Evolutionary conservation across 2,797 vertebrate genomes (phyloP).

Genomic region (Tapirus indicus): DNA sequence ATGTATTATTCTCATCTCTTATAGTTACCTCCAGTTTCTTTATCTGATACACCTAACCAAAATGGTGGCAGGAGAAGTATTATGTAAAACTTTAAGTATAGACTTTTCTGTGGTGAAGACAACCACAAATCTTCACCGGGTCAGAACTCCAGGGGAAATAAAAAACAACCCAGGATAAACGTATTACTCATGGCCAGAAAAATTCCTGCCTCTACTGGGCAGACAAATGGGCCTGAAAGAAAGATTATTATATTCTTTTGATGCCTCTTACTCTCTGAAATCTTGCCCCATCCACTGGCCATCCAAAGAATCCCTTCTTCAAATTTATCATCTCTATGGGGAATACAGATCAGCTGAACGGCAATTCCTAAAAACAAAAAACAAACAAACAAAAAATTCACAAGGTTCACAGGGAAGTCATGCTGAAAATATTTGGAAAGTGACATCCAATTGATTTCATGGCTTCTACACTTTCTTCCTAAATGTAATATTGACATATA

Average conservation of each 20-base stretch:
- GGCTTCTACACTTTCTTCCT: background rate
- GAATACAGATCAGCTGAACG: background rate
- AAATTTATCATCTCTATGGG: background rate
- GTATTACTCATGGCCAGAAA: background rate
- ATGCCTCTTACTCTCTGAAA: conserved; percentile 17
- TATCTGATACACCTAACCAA: background rate
- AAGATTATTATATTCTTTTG: background rate
- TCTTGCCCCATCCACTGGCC: conserved; percentile 14
- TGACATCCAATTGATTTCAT: background rate
- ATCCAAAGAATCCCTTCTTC: background rate
- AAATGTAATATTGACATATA: background rate
- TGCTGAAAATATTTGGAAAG: background rate
- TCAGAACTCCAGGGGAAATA: background rate
- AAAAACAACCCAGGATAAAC: background rate
- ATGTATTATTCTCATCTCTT: background rate
- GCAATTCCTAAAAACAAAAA: background rate
- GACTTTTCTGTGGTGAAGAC: background rate
- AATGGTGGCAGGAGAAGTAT: background rate
- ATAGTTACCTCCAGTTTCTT: background rate
- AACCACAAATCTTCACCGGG: background rate
- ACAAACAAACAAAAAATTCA: background rate
- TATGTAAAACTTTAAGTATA: background rate
- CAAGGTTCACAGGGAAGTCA: background rate
- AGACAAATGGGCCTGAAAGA: background rate
- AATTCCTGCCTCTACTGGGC: background rate